Base-by-base conservation (phyloP, 2,113 vertebrate genomes). In the Excalfactoria chinensis region DNA sequence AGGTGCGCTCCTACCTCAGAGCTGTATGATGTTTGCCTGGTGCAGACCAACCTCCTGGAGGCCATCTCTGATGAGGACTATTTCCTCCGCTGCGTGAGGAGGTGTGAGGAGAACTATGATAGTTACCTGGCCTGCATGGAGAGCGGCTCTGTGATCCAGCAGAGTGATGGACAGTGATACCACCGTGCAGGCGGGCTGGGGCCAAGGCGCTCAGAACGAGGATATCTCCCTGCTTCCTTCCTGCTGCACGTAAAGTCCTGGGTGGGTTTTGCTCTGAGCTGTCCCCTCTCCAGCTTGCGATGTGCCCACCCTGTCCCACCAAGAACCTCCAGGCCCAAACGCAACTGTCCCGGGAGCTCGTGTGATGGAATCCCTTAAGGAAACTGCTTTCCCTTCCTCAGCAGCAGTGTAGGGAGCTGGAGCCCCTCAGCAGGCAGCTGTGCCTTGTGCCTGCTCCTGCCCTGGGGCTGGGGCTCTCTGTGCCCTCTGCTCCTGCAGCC, bases 11-110 rank as follows among this genome's bases (percentile, higher is more conserved):
- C 96, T 86, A 98, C 97, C 32, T 98, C 98, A 0, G 98, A 99
- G 94, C 97, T 99, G 28, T 98, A 98, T 4, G 94, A 98, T 41
- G 2, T 99, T 78, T 97, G 98, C 41, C 94, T 99, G 89, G 97
- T 99, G 80, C 99, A 98, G 96, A 99, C 97, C 0, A 90, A 99
- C 93, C 98, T 99, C 66, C 98, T 99, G 64, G 95, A 94, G 72
- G 99, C 99, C 93, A 99, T 99, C 35, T 95, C 98, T 0, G 96
- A 99, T 7, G 95, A 93, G 18, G 84, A 93, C 93, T 99, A 99
- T 97, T 99, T 99, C 97, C 97, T 97, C 37, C 95, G 17, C 84
- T 97, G 98, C 0, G 91, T 99, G 70, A 96, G 87, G 93, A 96
- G 95, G 81, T 99, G 99, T 3, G 97, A 98, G 95, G 98, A 98